A percentile compares a stretch with the other conserved stretches of the same genome.
Evolutionary conservation across 2,113 vertebrate genomes (phyloP).

Genomic region (Sapajus apella): DNA sequence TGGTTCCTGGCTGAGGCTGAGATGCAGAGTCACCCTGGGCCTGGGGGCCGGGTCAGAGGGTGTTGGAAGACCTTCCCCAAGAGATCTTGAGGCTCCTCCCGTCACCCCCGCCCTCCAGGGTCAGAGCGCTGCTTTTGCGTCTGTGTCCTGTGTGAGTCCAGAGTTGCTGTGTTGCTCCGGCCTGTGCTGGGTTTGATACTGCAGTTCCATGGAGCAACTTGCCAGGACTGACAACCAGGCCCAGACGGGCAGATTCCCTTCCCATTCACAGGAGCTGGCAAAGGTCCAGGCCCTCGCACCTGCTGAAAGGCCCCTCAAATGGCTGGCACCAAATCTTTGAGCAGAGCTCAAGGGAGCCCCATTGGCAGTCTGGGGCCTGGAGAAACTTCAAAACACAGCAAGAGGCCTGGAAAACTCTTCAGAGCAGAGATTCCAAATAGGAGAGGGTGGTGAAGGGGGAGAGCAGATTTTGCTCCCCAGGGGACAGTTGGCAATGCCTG

Average conservation of each 20-base stretch:
- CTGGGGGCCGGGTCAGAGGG: neutral
- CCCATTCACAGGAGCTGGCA: neutral
- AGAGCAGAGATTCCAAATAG: neutral
- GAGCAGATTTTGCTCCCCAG: neutral
- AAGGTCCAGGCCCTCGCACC: neutral
- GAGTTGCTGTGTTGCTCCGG: neutral
- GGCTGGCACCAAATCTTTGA: neutral
- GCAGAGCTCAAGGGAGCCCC: neutral
- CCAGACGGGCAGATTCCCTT: neutral
- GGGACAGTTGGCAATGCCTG: neutral
- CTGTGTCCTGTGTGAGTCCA: neutral
- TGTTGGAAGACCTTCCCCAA: neutral
- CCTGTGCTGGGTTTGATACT: no score
- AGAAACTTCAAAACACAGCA: neutral
- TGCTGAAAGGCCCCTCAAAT: neutral
- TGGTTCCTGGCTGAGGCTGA: neutral
- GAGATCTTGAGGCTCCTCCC: neutral
- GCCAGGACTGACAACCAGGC: neutral
- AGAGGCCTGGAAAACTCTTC: neutral
- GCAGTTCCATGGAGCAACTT: accelerated
- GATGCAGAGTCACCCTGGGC: neutral
- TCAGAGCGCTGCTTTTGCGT: accelerated
- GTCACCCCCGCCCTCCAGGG: accelerated
- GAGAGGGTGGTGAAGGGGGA: accelerated
- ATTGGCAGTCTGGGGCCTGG: neutral